Conservation (phyloP, 1,140 invertebrate species). For the Lepeophtheirus salmonis region DNA sequence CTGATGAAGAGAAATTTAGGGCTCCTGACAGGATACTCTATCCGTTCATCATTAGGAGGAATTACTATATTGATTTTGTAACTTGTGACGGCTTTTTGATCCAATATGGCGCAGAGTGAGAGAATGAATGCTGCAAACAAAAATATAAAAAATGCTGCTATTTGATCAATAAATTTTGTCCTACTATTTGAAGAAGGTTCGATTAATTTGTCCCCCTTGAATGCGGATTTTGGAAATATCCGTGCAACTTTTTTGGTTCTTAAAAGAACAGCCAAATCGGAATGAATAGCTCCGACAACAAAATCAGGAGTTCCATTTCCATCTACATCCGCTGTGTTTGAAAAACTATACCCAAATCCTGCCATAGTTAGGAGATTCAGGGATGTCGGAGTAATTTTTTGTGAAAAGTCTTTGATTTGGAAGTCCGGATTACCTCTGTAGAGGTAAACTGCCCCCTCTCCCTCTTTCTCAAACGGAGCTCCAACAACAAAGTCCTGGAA, state of each 20-base stretch:
- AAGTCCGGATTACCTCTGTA: background rate
- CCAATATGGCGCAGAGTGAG: too few species aligned
- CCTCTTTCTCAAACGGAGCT: conserved; percentile 34
- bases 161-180: background rate
- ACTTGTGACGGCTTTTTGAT: background rate
- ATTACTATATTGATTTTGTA: background rate
- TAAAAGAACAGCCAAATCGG: conserved; percentile 47
- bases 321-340: conserved; percentile 74
- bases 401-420: background rate
- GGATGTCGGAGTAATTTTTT: conserved; percentile 21
- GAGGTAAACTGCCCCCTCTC: background rate
- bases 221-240: background rate
- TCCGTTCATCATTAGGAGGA: background rate
- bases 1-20: background rate
- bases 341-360: conserved; percentile 77
- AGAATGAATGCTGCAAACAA: too few species aligned
- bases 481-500: conserved; percentile 52
- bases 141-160: too few species aligned
- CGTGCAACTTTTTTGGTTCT: conserved; percentile 10
- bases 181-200: background rate
- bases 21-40: background rate
- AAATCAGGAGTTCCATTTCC: conserved; percentile 73
- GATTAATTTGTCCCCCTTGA: background rate
- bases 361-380: conserved; percentile 26
- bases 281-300: conserved; percentile 70